phyloP scores from a whole-genome alignment of 2,797 vertebrate genomes.

The Schizopygopsis malacanthus region DNA sequence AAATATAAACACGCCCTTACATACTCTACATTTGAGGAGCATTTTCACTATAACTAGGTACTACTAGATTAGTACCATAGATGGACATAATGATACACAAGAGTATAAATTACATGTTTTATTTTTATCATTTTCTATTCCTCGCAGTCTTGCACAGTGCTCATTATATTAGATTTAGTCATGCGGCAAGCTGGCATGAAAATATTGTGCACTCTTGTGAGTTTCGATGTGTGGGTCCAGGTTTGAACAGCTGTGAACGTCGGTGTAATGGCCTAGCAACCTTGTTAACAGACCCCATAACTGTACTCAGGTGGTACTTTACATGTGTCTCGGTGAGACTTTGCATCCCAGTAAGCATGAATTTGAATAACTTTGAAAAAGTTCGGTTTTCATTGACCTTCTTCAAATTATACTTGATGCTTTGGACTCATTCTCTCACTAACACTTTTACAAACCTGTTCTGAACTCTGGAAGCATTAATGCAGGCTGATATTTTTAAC shows the following conservation, averaged over 20 bases:
- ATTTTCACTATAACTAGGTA: background rate
- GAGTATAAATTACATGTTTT: background rate
- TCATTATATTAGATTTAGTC: conserved; percentile 16
- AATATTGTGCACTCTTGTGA: background rate
- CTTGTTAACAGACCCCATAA: conserved; percentile 37
- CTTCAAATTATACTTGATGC: background rate
- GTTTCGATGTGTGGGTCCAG: conserved; percentile 2
- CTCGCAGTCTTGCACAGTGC: background rate
- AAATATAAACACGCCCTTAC: background rate
- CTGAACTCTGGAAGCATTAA: background rate
- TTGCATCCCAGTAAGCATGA: background rate
- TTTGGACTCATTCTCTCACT: conserved; percentile 21
- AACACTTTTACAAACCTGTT: conserved; percentile 7
- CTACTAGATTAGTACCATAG: background rate
- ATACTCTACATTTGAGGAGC: background rate
- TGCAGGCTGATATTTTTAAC: conserved; percentile 36
- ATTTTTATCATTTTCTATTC: background rate
- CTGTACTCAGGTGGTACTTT: background rate
- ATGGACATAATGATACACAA: background rate
- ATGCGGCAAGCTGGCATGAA: background rate
- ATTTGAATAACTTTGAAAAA: background rate
- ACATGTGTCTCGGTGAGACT: background rate
- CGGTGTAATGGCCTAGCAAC: conserved; percentile 11
- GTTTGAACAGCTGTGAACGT: conserved; percentile 29
- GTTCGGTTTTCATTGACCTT: background rate